Conservation (phyloP, 2,888 invertebrate species). For the Helobdella robusta region DNA sequence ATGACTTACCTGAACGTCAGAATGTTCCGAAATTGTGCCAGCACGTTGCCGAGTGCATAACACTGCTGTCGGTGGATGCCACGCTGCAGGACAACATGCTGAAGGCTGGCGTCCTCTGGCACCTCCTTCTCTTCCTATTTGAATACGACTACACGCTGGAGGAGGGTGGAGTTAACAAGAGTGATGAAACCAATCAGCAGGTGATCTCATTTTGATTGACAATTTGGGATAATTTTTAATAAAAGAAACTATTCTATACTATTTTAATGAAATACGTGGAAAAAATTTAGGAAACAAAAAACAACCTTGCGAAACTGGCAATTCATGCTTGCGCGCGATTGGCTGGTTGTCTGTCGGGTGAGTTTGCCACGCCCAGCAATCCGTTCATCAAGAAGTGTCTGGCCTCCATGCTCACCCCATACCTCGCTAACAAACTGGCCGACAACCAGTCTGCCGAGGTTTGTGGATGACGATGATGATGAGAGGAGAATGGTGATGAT, state of each 20-base stretch:
- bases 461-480: too few relatives aligned
- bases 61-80: constrained; percentile 74
- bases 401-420: constrained; percentile 70
- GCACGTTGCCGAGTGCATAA: constrained; percentile 80
- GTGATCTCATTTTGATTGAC: constrained; percentile 36
- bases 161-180: constrained; percentile 82
- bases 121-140: constrained; percentile 76
- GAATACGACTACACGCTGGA: constrained; percentile 93
- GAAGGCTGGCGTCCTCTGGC: constrained; percentile 72
- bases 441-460: constrained; percentile 69
- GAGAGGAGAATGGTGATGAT: not conserved
- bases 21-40: constrained; percentile 72
- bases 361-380: constrained; percentile 55
- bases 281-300: constrained; percentile 67
- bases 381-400: constrained; percentile 59
- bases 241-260: not conserved
- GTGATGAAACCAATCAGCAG: constrained; percentile 73
- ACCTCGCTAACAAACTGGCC: constrained; percentile 67
- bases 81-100: constrained; percentile 62
- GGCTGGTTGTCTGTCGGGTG: constrained; percentile 54
- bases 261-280: not conserved
- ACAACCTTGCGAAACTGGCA: constrained; percentile 77
- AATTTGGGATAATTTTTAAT: too few relatives aligned
- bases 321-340: constrained; percentile 74
- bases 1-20: too few relatives aligned